These are phyloP conservation scores for Drosophila imparisetae DNA, from an alignment of 2,888 invertebrate species.

Conservation along the genomic window DNA sequence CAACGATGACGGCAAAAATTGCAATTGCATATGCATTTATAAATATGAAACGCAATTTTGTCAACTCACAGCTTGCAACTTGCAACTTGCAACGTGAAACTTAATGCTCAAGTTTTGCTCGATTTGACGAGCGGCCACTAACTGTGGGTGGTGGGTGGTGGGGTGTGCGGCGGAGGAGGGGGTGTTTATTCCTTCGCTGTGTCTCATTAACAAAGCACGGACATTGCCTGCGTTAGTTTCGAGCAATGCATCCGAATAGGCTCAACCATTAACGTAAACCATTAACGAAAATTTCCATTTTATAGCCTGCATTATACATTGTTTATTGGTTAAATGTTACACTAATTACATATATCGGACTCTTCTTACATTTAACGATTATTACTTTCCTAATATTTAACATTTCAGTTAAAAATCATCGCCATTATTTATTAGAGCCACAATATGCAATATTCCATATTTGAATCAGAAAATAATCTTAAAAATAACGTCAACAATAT, in stretches of 20 bases:
- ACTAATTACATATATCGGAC: neutral
- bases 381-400: neutral
- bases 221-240: slow-evolving; percentile 22
- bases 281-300: neutral
- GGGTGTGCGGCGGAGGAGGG: accelerated
- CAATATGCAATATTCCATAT: neutral
- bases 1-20: slow-evolving; percentile 40
- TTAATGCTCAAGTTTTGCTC: slow-evolving; percentile 36
- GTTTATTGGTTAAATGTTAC: neutral
- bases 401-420: neutral
- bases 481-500: no score
- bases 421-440: neutral
- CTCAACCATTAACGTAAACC: no score
- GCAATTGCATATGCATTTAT: slow-evolving; percentile 75
- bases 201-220: slow-evolving; percentile 38
- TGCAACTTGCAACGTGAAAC: slow-evolving; percentile 23
- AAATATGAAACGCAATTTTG: slow-evolving; percentile 72
- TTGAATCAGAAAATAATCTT: neutral
- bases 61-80: slow-evolving; percentile 48
- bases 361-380: neutral
- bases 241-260: neutral
- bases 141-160: neutral
- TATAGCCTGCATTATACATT: neutral
- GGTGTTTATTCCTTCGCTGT: neutral
- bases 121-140: slow-evolving; percentile 10